Base-by-base conservation (phyloP, 2,888 invertebrate genomes). In the Orchesellides sinensis region DNA sequence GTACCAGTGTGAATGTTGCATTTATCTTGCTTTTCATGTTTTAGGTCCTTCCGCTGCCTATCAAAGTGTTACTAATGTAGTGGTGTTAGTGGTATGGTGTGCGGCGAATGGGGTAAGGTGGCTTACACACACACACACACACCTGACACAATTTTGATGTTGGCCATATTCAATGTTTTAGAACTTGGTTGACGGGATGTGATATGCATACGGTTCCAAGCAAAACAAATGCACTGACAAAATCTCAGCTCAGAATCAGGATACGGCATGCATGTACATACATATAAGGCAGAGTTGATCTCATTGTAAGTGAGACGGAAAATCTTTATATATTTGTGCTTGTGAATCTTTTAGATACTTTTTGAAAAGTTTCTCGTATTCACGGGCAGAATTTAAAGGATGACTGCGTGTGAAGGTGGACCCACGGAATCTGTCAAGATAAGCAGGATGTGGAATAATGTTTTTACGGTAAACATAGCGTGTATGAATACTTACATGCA, bases 271-370 rank as follows among this genome's bases (percentile, higher is more conserved):
- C 40, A n/a, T 40, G 40, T 2, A n/a, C 10, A 40, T 40, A 5
- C 40, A 1, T 32, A 32, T 40, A 40, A 40, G 40, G 10, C 10
- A 40, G n/a, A 8, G 40, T n/a, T 10, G 56, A 25, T 12, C 56
- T 25, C 56, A 17, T 27, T 56, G 56, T 56, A 27, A 25, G 25
- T 25, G 52, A 61, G 32, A 61, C 29, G 61, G 61, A 63, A 17
- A 63, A 32, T 61, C 61, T 61, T 61, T 21, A 12, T 14, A 23
- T 63, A 40, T 63, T 35, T 63, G 63, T 63, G n/a, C n/a, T 40
- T 35, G 63, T 10, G 40, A 63, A 63, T 35, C 63, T 21, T 21
- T 19, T 3, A 3, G 63, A 63, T 63, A 40, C 23, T 63, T 14
- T n/a, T 23, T 23, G 59, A 3, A 29, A 10, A 23, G 21, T 25